These are phyloP conservation scores for Pithys albifrons DNA, from an alignment of 2,113 vertebrate species.

Conservation along the genomic window DNA sequence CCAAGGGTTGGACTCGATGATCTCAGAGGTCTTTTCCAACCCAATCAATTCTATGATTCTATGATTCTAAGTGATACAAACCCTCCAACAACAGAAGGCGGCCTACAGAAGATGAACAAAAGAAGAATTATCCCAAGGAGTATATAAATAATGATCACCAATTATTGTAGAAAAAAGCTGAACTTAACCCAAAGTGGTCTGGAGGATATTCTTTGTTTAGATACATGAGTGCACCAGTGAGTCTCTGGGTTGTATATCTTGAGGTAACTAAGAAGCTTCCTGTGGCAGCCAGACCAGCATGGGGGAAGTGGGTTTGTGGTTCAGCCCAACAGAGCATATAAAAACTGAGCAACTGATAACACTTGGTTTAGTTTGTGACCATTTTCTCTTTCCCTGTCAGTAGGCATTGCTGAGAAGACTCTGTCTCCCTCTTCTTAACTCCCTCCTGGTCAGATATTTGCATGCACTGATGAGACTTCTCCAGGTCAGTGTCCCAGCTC, in stretches of 20 bases:
- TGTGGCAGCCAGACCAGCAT: background rate
- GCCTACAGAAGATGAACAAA: background rate
- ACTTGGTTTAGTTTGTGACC: background rate
- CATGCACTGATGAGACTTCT: background rate
- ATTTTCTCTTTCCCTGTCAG: background rate
- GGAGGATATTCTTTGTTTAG: background rate
- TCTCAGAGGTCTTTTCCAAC: too few species aligned
- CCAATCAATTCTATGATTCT: too few species aligned
- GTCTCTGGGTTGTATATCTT: fast-evolving
- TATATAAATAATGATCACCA: background rate
- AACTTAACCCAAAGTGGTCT: background rate
- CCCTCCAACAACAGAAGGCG: background rate
- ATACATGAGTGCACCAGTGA: background rate
- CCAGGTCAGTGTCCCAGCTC: background rate
- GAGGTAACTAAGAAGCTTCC: background rate
- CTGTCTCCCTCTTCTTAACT: background rate
- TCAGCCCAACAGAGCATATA: background rate
- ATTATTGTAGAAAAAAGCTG: background rate
- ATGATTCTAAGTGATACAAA: background rate
- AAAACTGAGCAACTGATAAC: background rate
- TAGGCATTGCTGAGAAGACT: background rate
- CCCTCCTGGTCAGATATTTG: background rate
- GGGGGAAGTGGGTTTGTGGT: background rate
- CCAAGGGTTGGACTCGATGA: too few species aligned
- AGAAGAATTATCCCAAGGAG: background rate